Percentiles rank a stretch among this genome's conserved stretches.
Conservation (phyloP, 2,797 vertebrate genomes). For the Rachycentron canadum region DNA sequence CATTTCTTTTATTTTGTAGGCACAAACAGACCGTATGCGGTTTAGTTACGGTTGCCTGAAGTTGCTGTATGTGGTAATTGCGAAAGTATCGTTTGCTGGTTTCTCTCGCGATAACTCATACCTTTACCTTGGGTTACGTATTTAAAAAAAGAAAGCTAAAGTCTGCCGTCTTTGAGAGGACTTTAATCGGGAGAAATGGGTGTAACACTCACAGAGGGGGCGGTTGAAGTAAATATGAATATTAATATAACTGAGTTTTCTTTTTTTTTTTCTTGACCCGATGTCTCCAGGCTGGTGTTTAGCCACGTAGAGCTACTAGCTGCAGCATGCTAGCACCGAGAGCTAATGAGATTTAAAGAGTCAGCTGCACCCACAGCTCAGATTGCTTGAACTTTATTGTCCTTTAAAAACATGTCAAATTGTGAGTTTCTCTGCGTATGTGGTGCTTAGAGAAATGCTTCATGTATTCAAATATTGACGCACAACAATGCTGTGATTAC, state of each 20-base stretch:
- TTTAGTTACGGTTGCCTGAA: fast-evolving
- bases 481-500: background rate
- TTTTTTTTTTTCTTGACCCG: background rate
- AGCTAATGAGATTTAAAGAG: conserved; percentile 24
- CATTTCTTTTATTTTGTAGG: conserved; percentile 57
- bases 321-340: conserved; percentile 39
- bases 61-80: fast-evolving
- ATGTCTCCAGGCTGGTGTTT: background rate
- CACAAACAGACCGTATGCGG: background rate
- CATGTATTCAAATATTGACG: background rate
- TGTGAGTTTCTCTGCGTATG: fast-evolving
- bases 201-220: conserved; percentile 66
- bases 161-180: background rate
- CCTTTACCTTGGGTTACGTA: background rate
- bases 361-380: no score
- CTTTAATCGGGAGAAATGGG: conserved; percentile 50
- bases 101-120: conserved; percentile 64
- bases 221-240: conserved; percentile 65
- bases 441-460: background rate
- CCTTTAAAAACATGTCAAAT: no score
- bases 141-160: background rate
- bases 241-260: background rate
- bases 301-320: background rate
- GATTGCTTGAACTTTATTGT: background rate
- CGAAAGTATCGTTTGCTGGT: background rate